Conservation (phyloP, 2,113 vertebrate species). For the Melospiza georgiana region DNA sequence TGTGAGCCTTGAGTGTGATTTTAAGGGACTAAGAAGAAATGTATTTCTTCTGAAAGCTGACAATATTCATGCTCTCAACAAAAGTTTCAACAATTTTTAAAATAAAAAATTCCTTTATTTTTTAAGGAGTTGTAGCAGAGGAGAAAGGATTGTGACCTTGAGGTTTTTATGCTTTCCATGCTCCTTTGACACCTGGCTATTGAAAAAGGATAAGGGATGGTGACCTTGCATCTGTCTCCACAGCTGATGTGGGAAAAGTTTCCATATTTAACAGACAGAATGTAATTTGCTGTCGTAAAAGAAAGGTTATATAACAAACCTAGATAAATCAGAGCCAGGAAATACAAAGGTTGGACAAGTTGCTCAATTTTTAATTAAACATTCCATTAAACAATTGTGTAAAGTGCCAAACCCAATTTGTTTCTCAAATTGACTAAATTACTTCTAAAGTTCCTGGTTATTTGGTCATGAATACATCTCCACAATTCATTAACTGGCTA, state of each 20-base stretch:
- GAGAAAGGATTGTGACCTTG: not conserved
- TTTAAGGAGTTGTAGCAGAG: not conserved
- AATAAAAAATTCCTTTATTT: not conserved
- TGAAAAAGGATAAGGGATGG: not conserved
- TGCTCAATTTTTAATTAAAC: conserved; percentile 26
- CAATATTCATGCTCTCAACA: not conserved
- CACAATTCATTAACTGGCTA: not conserved
- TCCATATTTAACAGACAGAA: not conserved
- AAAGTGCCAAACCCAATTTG: not conserved
- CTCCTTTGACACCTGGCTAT: not conserved
- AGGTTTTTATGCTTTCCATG: not conserved
- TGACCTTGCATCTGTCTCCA: not conserved
- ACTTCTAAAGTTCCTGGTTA: not conserved
- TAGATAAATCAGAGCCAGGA: not conserved
- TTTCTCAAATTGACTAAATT: not conserved
- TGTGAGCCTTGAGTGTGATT: not conserved
- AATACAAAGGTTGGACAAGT: not conserved
- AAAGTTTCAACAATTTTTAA: not conserved
- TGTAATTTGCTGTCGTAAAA: not conserved
- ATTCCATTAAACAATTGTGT: not conserved
- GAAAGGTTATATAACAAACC: not conserved
- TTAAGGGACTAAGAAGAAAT: not conserved
- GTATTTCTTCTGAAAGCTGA: not conserved
- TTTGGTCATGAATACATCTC: not conserved
- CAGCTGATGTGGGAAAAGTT: not conserved